These are phyloP conservation scores for Caiman crocodilus DNA, from an alignment of 2,797 vertebrate genomes.

Conservation along the genomic window DNA sequence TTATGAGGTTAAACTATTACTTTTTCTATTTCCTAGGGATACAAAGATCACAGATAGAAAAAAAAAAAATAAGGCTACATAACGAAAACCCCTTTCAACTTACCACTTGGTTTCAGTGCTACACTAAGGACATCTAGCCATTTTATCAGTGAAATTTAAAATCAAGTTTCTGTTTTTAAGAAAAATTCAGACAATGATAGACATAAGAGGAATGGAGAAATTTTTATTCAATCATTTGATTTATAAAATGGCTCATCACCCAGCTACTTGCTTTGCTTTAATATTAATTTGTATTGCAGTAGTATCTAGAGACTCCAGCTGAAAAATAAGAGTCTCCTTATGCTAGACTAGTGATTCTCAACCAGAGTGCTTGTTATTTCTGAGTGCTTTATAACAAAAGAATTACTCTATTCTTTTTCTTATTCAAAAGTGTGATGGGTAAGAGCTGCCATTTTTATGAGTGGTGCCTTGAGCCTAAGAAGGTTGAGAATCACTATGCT, in stretches of 20 bases:
- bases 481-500: too few relatives aligned
- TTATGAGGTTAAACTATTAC: too few relatives aligned
- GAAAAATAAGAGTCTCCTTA: background rate
- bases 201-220: background rate
- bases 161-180: too few relatives aligned
- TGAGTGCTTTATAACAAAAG: too few relatives aligned
- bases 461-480: too few relatives aligned
- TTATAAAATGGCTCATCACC: background rate
- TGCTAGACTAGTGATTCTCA: too few relatives aligned
- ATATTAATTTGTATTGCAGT: background rate
- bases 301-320: background rate
- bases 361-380: too few relatives aligned
- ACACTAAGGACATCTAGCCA: background rate
- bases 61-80: background rate
- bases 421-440: too few relatives aligned
- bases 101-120: background rate
- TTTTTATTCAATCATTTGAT: fast-evolving
- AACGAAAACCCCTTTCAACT: background rate
- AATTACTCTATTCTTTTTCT: too few relatives aligned
- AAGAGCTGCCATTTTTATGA: too few relatives aligned
- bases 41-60: background rate
- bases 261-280: background rate
- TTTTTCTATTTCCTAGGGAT: background rate
- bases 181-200: background rate
- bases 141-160: background rate